Conservation (phyloP, 2,797 vertebrate genomes). For the Anableps anableps region DNA sequence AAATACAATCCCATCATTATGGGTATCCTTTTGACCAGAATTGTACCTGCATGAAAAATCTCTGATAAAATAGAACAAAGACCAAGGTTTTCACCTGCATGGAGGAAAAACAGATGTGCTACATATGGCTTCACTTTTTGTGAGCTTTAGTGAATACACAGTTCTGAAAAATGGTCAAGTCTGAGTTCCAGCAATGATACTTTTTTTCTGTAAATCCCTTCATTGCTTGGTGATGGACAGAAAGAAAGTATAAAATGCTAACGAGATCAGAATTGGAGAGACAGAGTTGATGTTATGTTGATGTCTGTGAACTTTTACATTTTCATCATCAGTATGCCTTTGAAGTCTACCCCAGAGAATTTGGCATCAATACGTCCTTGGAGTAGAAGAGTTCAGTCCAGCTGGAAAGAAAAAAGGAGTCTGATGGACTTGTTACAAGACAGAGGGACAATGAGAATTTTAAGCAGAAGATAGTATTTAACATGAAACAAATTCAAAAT, state of each 20-base stretch:
- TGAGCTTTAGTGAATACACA: constrained; percentile 49
- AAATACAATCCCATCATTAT: too few species aligned
- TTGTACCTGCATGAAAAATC: constrained; percentile 41
- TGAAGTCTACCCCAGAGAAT: constrained; percentile 10
- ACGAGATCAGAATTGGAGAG: constrained; percentile 38
- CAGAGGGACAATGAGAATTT: constrained; percentile 29
- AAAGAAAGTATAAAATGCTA: constrained; percentile 37
- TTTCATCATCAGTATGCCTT: constrained; percentile 36
- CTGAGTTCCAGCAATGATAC: constrained; percentile 65
- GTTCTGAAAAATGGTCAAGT: constrained; percentile 58
- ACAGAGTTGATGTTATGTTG: constrained; percentile 24
- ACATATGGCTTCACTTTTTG: constrained; percentile 18
- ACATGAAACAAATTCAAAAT: constrained; percentile 13
- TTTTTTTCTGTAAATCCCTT: constrained; percentile 63
- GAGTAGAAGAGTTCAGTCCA: constrained; percentile 17
- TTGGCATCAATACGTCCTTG: constrained; percentile 15
- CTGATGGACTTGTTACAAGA: constrained; percentile 35
- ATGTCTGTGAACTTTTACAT: constrained; percentile 27
- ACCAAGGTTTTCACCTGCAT: constrained; percentile 18
- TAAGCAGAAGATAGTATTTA: constrained; percentile 38
- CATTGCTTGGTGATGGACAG: constrained; percentile 45
- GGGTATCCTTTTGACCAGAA: too few species aligned
- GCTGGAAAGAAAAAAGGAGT: constrained; percentile 30
- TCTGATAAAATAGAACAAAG: constrained; percentile 24
- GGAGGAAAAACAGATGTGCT: constrained; percentile 20